Conservation (phyloP, 2,113 vertebrate species). For the Perca flavescens region DNA sequence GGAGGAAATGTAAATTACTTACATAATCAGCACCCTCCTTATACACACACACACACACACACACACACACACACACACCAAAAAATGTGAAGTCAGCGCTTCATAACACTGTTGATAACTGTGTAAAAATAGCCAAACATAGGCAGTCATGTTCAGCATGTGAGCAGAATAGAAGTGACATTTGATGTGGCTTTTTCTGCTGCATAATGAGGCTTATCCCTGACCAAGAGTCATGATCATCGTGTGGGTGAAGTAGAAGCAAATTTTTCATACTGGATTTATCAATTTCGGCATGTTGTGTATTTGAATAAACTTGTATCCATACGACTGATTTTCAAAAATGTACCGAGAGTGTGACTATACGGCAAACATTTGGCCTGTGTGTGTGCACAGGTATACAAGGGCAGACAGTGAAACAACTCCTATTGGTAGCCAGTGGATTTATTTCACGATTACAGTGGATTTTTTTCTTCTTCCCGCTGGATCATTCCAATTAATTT, state of each 20-base stretch:
- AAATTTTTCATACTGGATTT: constrained; percentile 16
- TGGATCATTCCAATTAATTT: constrained; percentile 67
- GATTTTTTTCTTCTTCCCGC: constrained; percentile 24
- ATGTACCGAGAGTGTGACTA: rapidly evolving
- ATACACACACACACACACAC: neutral
- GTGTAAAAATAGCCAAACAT: constrained; percentile 45
- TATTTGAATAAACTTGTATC: constrained; percentile 1
- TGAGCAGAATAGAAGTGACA: constrained; percentile 33
- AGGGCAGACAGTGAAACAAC: neutral
- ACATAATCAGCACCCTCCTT: constrained; percentile 53
- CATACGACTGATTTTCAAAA: neutral
- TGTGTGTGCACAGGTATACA: neutral
- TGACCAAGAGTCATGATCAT: constrained; percentile 30
- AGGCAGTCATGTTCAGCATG: constrained; percentile 52
- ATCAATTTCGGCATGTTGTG: constrained; percentile 17
- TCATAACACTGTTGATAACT: constrained; percentile 49
- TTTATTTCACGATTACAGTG: constrained; percentile 29
- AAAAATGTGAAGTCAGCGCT: constrained; percentile 60
- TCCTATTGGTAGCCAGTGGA: constrained; percentile 3
- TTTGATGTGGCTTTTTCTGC: constrained; percentile 10
- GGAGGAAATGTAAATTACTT: constrained; percentile 73
- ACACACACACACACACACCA: neutral
- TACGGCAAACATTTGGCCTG: constrained; percentile 6
- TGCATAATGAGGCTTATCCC: constrained; percentile 18
- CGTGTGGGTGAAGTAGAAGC: constrained; percentile 22